Base-by-base conservation (phyloP, 2,888 invertebrate genomes). In the Caenorhabditis macrosperma region DNA sequence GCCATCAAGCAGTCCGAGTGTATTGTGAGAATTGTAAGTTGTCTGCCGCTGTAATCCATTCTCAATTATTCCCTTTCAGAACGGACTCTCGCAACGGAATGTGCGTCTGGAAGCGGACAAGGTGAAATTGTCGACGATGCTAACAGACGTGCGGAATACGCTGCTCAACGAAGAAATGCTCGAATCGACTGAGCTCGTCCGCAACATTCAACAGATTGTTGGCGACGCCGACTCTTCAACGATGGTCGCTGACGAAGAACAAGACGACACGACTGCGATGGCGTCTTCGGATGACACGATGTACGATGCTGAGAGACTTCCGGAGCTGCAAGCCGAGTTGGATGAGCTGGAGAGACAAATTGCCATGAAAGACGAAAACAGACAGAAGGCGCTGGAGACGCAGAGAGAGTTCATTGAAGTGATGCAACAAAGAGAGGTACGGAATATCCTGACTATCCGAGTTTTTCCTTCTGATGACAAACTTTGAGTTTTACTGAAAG, bases 331-430 rank as follows among this genome's bases (percentile, higher is more conserved):
- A 35, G 61, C 63, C 0, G 74, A 81, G 41, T 64, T 79, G 35
- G 79, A 79, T n/a, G 78, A 44, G 9, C 38, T 78, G 20, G 77
- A 82, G 17, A 76, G 69, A 22, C 61, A 82, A 54, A 81, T 72
- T 17, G 78, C 71, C 6, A 28, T 67, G 71, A 71, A 74, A 17
- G 78, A 74, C 17, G 78, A 81, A 46, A 77, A 81, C 48, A 41
- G 55, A n/a, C 61, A 78, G 44, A 74, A 71, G 46, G 71, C 52
- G 44, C 17, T 68, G n/a, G 60, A 67, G 2, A 78, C 57, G 17
- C 67, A 72, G 26, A 44, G 63, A 44, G 80, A 66, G 33, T 69
- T 76, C 33, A 71, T 66, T 12, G 80, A 57, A 17, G 71, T 24
- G 5, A 75, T 76, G 52, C 44, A 77, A 44, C 67, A 77, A 20